Evolutionary conservation across 2,113 vertebrate genomes (phyloP), one percentile per base, ranked within the genome.

Genomic region (Malaclemys terrapin): DNA sequence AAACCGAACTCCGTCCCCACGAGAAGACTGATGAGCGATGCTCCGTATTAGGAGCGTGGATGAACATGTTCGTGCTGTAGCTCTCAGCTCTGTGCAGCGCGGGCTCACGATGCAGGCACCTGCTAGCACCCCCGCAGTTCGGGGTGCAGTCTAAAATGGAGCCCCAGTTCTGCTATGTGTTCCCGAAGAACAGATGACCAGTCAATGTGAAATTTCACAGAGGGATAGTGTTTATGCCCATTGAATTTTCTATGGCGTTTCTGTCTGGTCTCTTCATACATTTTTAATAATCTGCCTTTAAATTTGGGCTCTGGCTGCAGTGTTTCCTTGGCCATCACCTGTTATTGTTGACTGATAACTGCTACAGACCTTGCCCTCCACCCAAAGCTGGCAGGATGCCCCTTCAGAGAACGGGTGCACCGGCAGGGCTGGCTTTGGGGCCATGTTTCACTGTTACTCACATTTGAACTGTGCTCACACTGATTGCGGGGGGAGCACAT

Each of bases 1-100:
- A 97, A 94, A 95, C 88, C 89, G 82, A 85, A 88, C 90, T 81
- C 62, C 84, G 90, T 96, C 94, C 91, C 90, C 16, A 8, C 80
- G 80, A 91, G 92, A 89, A 94, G n/a, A 5, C 65, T 20, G n/a
- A 22, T 8, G 20, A 20, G n/a, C 19, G 10, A 88, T 47, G 65
- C 76, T 95, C 83, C 90, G 82, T 91, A 95, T 91, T 91, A 94
- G 94, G 94, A 94, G 65, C 2, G 76, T 0, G 2, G 93, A 56
- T 85, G 91, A 87, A 92, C 75, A 83, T 38, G 91, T 25, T 81
- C 59, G 12, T 0, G 5, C 79, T 9, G 38, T 3, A 84, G 91
- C 89, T 82, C 12, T 81, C 79, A 16, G 72, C 65, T 89, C 57
- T 85, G 0, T 17, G 27, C 80, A 84, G 85, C 75, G 27, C 42